Conservation (phyloP, 2,113 vertebrate genomes). For the Rhabdomys dilectus region DNA sequence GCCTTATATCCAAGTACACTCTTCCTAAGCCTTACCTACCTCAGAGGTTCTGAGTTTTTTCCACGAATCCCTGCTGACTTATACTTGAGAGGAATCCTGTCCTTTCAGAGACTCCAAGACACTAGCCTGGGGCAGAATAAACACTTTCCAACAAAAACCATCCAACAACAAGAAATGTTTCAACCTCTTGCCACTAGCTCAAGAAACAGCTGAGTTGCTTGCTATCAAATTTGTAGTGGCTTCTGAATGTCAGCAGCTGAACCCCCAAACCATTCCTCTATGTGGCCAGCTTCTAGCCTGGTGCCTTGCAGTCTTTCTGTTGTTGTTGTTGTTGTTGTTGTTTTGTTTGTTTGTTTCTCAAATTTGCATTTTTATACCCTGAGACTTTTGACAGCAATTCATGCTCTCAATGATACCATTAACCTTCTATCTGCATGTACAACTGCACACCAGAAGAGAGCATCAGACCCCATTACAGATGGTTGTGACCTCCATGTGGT, state of each 20-base stretch:
- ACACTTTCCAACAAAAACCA: neutral
- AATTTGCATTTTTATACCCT: neutral
- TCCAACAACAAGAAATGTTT: no score
- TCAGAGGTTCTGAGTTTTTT: neutral
- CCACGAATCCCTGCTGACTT: neutral
- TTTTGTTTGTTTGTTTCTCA: neutral
- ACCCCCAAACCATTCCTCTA: neutral
- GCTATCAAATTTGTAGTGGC: neutral
- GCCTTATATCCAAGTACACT: neutral
- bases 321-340: no score
- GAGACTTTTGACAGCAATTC: neutral
- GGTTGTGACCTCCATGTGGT: neutral
- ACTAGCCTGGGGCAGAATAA: neutral
- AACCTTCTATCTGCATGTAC: neutral
- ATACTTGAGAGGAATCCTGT: neutral
- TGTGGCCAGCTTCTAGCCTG: neutral
- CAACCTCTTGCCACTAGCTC: neutral
- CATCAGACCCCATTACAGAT: neutral
- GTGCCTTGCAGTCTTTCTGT: neutral
- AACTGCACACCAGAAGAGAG: neutral
- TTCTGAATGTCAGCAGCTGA: neutral
- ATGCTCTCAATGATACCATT: neutral
- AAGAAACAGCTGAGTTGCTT: neutral
- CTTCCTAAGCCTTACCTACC: neutral
- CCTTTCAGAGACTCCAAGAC: neutral